Evolutionary conservation across 2,797 vertebrate genomes (phyloP).

Genomic region (Alfaro cultratus): DNA sequence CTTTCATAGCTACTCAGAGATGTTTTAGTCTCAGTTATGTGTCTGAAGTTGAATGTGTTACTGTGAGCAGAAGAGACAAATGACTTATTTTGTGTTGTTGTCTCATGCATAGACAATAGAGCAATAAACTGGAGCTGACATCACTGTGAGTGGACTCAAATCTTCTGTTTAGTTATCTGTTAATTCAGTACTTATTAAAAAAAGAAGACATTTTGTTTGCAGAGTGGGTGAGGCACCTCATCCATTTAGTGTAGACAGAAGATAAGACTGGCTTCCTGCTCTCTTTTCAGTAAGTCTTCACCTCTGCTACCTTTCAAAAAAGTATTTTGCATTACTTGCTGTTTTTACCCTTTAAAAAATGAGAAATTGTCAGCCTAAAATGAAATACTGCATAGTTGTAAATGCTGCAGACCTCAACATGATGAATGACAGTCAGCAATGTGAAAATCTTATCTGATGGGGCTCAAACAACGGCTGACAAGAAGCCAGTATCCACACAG

Average conservation of each 20-base stretch:
- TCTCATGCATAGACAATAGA: constrained; percentile 20
- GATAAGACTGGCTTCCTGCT: neutral
- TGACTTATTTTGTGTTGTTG: constrained; percentile 25
- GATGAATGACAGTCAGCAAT: constrained; percentile 15
- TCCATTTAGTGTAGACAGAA: constrained; percentile 17
- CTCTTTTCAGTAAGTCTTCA: neutral
- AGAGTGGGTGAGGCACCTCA: constrained; percentile 26
- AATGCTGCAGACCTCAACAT: constrained; percentile 4
- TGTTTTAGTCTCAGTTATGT: constrained; percentile 14
- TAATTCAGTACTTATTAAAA: constrained; percentile 38
- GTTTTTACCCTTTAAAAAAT: neutral
- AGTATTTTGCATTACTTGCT: neutral
- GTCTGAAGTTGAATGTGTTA: constrained; percentile 29
- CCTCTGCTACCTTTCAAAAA: neutral
- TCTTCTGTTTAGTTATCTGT: constrained; percentile 22
- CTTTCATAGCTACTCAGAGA: neutral
- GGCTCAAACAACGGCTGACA: constrained; percentile 58
- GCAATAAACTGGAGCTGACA: neutral
- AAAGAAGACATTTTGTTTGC: constrained; percentile 43
- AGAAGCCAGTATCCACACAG: constrained; percentile 51
- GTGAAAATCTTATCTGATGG: constrained; percentile 59
- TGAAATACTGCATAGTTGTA: neutral
- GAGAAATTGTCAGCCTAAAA: neutral
- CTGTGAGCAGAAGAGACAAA: constrained; percentile 23
- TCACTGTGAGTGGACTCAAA: constrained; percentile 3